Conservation (phyloP, 2,113 vertebrate species). For the Fulmarus glacialis region DNA sequence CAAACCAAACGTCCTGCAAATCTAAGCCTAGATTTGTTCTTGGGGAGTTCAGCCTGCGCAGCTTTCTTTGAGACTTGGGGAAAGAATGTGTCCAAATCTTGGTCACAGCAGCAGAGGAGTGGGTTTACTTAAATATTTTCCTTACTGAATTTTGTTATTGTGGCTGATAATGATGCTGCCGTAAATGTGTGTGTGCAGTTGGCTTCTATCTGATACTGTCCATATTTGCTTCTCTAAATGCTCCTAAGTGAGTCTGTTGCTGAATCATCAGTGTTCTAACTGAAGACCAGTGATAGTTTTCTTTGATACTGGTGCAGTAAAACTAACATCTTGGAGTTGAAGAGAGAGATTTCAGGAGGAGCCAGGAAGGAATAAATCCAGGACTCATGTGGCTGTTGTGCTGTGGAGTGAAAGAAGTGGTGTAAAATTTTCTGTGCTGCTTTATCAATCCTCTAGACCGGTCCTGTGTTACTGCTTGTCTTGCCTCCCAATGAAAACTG, state of each 20-base stretch:
- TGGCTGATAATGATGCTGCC: not conserved
- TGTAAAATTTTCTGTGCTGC: not conserved
- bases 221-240: not conserved
- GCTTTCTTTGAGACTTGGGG: not conserved
- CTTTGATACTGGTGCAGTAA: not conserved
- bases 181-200: accelerated
- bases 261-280: accelerated
- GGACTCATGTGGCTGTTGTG: not conserved
- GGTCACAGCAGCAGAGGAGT: not conserved
- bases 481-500: not conserved
- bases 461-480: not conserved
- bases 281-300: not conserved
- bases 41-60: not conserved
- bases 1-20: not conserved
- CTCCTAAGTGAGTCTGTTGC: accelerated
- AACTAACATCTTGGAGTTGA: accelerated
- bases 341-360: not conserved
- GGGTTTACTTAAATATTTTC: not conserved
- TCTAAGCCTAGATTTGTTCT: not conserved
- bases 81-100: accelerated
- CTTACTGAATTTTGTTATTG: accelerated
- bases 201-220: not conserved
- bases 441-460: not conserved
- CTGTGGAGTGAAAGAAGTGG: not conserved
- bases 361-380: not conserved